A percentile compares a stretch with the other conserved stretches of the same genome.
phyloP scores from a whole-genome alignment of 2,113 vertebrate genomes.

The Larimichthys polyactis region DNA sequence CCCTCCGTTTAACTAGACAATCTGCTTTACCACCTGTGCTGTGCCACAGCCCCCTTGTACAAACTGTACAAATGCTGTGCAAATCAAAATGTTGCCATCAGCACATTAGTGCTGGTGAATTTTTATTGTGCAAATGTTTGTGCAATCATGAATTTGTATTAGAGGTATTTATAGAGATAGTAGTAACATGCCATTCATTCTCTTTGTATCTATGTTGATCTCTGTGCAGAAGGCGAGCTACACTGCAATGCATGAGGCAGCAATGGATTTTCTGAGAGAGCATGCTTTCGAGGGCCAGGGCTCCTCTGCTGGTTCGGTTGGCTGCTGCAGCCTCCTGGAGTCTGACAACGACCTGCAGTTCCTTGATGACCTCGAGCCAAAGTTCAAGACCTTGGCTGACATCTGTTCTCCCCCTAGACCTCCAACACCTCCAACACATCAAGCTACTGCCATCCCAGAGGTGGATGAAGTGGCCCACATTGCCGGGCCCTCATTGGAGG shows the following conservation, averaged over 20 bases:
- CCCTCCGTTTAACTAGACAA: no score
- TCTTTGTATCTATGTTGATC: constrained; percentile 2
- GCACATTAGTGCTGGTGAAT: no score
- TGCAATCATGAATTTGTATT: neutral
- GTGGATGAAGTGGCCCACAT: neutral
- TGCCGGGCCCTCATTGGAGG: neutral
- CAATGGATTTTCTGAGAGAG: constrained; percentile 84
- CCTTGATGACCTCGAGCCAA: constrained; percentile 88
- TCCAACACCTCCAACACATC: neutral
- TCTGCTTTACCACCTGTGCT: no score
- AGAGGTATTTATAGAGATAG: neutral
- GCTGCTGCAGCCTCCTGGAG: constrained; percentile 89
- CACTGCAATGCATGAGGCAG: constrained; percentile 53
- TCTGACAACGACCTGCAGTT: constrained; percentile 87
- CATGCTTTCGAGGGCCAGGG: constrained; percentile 87
- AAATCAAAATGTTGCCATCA: no score
- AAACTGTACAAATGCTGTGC: no score
- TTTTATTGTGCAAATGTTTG: neutral
- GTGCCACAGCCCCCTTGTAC: no score
- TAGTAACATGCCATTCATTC: neutral
- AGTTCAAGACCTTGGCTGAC: constrained; percentile 91
- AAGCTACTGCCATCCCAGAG: neutral
- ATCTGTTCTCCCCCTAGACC: constrained; percentile 76
- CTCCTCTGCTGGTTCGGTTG: constrained; percentile 87
- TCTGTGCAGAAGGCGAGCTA: constrained; percentile 62